Base-by-base conservation (phyloP, 2,888 invertebrate genomes). In the Ramazzottius varieornatus region DNA sequence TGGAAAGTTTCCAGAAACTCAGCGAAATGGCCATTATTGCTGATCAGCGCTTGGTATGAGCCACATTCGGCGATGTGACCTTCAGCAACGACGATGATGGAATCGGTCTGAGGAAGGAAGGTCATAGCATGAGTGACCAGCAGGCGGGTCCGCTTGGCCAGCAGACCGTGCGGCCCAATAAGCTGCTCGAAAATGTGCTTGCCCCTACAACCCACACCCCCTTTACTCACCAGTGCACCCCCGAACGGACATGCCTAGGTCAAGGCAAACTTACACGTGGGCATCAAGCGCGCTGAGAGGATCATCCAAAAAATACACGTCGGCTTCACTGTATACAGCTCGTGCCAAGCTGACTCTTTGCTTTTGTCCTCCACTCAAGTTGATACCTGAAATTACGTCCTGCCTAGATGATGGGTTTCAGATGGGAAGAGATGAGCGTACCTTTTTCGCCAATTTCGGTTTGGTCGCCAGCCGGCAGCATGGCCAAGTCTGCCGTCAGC, bases 111-210 rank as follows among this genome's bases (percentile, higher is more conserved):
- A 0, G 91, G 86, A 70, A 96, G 80, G 78, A 88, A 93, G 13
- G 90, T 88, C 65, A 96, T 85, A 69, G 89, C 87, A 76, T 98
- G 94, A 0, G 96, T 98, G 32, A 96, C 94, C 71, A 96, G 81
- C 63, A 98, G 78, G 67, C 94, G 81, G 0, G 94, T 93, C 79
- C 76, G 78, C 32, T 74, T 69, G 65, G 71, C 69, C 1, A 79
- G 70, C 1, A 79, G 54, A 8, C 79, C 78, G 1, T 73, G 70
- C 1, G 72, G 72, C 67, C 78, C 75, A 33, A 80, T 74, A 33
- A 80, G 79, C 54, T 78, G 70, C 65, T 79, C 74, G 71, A 80
- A 80, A 65, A 81, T 76, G 69, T 78, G 78, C 71, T 77, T 78
- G 24, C 79, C 80, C 4, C 54, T 54, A 8, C 29, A 54, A 54